Evolutionary conservation across 1,140 invertebrate genomes (phyloP).

Genomic region (Calliphora vicina): DNA sequence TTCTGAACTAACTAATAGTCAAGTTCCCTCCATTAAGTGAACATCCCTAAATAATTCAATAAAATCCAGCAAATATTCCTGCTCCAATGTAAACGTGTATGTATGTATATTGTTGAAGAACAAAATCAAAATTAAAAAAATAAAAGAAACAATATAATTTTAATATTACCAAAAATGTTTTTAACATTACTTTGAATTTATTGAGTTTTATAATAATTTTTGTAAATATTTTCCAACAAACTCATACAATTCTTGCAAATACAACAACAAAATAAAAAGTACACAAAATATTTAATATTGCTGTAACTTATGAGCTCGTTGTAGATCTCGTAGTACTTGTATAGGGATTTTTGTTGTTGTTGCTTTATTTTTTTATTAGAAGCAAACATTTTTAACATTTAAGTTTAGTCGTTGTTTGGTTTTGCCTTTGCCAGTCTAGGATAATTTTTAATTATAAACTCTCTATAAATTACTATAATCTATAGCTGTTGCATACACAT

Average conservation of each 20-base stretch:
- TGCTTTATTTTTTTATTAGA: neutral
- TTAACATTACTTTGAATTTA: neutral
- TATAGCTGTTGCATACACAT: constrained; percentile 1
- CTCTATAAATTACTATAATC: constrained; percentile 34
- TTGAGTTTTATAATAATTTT: constrained; percentile 10
- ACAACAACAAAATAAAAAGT: neutral
- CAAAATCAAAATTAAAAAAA: too few relatives aligned
- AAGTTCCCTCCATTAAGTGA: too few relatives aligned
- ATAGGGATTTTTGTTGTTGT: too few relatives aligned
- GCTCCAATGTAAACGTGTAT: too few relatives aligned
- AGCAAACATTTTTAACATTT: constrained; percentile 1
- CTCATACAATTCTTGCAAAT: neutral
- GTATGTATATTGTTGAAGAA: too few relatives aligned
- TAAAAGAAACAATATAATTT: too few relatives aligned
- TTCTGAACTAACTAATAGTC: too few relatives aligned
- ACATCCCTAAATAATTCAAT: too few relatives aligned
- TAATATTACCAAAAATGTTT: too few relatives aligned
- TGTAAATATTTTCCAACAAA: neutral
- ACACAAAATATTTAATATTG: neutral
- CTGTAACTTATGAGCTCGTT: neutral
- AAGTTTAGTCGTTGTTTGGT: constrained; percentile 10
- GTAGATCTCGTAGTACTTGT: too few relatives aligned
- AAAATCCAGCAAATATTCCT: too few relatives aligned
- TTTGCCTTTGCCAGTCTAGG: neutral
- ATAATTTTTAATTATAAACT: constrained; percentile 31